Percentiles rank a stretch among this genome's conserved stretches.
Conservation (phyloP, 2,797 vertebrate species). For the Podargus strigoides region DNA sequence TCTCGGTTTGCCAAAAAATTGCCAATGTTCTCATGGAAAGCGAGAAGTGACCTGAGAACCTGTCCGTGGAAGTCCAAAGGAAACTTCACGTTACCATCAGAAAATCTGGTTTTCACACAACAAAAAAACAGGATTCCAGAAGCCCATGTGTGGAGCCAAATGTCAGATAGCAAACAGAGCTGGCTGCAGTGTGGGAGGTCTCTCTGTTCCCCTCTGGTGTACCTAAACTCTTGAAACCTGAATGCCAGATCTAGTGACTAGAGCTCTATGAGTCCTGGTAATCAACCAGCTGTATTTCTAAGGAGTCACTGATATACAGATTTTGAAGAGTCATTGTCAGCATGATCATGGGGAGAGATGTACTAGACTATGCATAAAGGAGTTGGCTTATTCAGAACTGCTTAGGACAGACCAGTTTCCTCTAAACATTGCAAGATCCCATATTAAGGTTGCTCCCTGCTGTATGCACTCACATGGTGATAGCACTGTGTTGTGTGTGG, state of each 20-base stretch:
- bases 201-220: background rate
- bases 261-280: background rate
- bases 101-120: background rate
- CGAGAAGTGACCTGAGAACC: background rate
- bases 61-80: background rate
- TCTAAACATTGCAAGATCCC: background rate
- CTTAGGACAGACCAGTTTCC: background rate
- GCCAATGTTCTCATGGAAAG: background rate
- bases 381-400: background rate
- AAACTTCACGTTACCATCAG: background rate
- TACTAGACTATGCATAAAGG: background rate
- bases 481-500: background rate
- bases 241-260: background rate
- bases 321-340: background rate
- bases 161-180: background rate
- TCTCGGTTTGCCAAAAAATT: background rate
- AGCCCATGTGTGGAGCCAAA: background rate
- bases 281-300: background rate
- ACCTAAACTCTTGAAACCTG: background rate
- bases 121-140: background rate
- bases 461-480: background rate
- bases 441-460: background rate
- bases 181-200: background rate
- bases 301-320: background rate
- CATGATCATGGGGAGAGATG: background rate